These are phyloP conservation scores for Drosophila quadrilineata DNA, from an alignment of 1,140 invertebrate genomes.

Conservation along the genomic window DNA sequence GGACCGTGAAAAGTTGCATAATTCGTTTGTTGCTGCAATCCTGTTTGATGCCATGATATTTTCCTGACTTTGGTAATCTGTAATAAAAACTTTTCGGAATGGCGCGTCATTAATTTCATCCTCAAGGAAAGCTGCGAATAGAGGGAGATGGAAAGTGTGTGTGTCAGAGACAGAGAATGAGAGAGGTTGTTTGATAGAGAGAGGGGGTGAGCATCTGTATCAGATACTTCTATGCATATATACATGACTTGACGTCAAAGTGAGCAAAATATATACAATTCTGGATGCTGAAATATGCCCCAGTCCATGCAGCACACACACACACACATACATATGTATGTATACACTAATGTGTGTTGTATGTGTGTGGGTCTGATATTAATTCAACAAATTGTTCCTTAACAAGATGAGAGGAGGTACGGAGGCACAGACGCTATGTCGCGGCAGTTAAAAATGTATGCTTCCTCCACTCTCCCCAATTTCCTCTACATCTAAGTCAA, in stretches of 20 bases:
- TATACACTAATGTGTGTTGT: slow-evolving; percentile 24
- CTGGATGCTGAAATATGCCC: slow-evolving; percentile 38
- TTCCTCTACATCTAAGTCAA: too few relatives aligned
- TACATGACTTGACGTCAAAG: slow-evolving; percentile 40
- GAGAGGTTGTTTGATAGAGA: slow-evolving; percentile 44
- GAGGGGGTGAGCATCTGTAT: slow-evolving; percentile 56
- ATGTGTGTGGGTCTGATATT: slow-evolving; percentile 58
- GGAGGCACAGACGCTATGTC: slow-evolving; percentile 64
- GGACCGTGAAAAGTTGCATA: slow-evolving; percentile 19
- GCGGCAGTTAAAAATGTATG: slow-evolving; percentile 60
- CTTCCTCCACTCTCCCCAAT: too few relatives aligned
- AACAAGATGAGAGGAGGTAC: slow-evolving; percentile 57
- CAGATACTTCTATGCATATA: neutral
- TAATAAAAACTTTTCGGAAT: slow-evolving; percentile 40
- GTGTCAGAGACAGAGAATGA: neutral
- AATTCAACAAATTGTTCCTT: slow-evolving; percentile 78
- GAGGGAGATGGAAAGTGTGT: slow-evolving; percentile 23
- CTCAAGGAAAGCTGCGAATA: slow-evolving; percentile 4
- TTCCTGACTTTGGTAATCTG: slow-evolving; percentile 28
- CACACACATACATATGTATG: slow-evolving; percentile 3
- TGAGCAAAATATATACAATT: slow-evolving; percentile 38
- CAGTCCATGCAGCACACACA: slow-evolving; percentile 1
- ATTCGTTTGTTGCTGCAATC: slow-evolving; percentile 12
- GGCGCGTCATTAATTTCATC: slow-evolving; percentile 34
- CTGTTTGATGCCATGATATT: slow-evolving; percentile 17